phyloP scores from a whole-genome alignment of 2,113 vertebrate species.

The Scytalopus superciliaris region DNA sequence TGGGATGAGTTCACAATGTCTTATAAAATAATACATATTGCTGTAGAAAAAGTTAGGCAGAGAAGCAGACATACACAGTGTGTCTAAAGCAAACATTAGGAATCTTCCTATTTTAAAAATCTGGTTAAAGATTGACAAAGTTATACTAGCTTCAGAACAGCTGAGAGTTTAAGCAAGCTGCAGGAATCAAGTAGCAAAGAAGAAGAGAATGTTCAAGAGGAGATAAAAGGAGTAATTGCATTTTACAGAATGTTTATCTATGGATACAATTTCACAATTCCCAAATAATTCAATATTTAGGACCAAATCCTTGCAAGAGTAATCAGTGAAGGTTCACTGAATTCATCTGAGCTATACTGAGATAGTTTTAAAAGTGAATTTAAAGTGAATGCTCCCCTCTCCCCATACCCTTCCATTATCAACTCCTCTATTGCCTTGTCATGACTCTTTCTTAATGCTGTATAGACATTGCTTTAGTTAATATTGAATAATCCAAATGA shows the following conservation, averaged over 20 bases:
- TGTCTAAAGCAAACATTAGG: not conserved
- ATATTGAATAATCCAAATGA: not conserved
- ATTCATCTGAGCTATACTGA: not conserved
- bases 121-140: rapidly evolving
- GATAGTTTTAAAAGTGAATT: not conserved
- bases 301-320: not conserved
- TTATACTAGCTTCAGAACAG: not conserved
- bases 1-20: not conserved
- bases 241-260: not conserved
- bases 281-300: not conserved
- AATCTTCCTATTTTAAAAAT: not conserved
- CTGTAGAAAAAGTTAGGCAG: not conserved
- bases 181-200: not conserved
- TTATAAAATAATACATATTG: not conserved
- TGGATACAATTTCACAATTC: not conserved
- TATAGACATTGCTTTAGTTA: not conserved
- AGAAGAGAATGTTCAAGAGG: not conserved
- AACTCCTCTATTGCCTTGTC: not conserved
- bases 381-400: not conserved
- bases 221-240: rapidly evolving
- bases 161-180: not conserved
- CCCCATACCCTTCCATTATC: not conserved
- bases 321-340: not conserved
- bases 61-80: not conserved
- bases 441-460: rapidly evolving